phyloP scores from a whole-genome alignment of 1,140 invertebrate genomes.

The Pissodes strobi region DNA sequence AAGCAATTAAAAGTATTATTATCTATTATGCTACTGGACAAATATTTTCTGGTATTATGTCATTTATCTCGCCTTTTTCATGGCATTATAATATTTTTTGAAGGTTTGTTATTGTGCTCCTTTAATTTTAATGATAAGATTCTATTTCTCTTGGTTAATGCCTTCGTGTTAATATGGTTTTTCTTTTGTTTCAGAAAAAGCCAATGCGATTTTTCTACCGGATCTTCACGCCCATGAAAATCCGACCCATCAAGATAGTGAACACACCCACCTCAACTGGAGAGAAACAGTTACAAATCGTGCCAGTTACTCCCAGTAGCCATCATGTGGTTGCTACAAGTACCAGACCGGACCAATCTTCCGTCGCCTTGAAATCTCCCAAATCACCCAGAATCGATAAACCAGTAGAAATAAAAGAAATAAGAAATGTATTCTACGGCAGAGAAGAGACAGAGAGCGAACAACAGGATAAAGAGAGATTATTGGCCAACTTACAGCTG shows the following conservation, averaged over 20 bases:
- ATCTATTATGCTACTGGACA: too few relatives aligned
- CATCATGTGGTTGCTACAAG: not conserved
- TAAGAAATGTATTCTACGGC: not conserved
- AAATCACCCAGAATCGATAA: constrained; percentile 30
- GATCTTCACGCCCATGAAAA: constrained; percentile 56
- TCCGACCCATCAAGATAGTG: constrained; percentile 53
- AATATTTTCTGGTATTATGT: too few relatives aligned
- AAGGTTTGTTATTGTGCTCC: too few relatives aligned
- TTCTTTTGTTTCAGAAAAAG: constrained; percentile 58
- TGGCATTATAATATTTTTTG: too few relatives aligned
- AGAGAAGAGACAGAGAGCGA: constrained; percentile 37
- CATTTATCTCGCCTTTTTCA: too few relatives aligned
- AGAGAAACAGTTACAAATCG: constrained; percentile 51
- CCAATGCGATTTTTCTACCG: constrained; percentile 69
- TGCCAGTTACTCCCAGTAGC: constrained; percentile 40
- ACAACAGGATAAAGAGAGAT: constrained; percentile 45
- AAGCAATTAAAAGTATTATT: too few relatives aligned
- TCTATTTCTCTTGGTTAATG: too few relatives aligned
- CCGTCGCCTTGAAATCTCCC: not conserved
- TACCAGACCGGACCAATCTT: constrained; percentile 1
- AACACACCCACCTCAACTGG: constrained; percentile 46
- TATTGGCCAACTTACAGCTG: constrained; percentile 48
- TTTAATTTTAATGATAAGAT: too few relatives aligned
- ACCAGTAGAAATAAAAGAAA: constrained; percentile 17
- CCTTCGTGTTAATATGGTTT: too few relatives aligned